Evolutionary conservation across 2,888 invertebrate genomes (phyloP), one percentile per base, ranked within the genome.

Genomic region (Rhingia rostrata): DNA sequence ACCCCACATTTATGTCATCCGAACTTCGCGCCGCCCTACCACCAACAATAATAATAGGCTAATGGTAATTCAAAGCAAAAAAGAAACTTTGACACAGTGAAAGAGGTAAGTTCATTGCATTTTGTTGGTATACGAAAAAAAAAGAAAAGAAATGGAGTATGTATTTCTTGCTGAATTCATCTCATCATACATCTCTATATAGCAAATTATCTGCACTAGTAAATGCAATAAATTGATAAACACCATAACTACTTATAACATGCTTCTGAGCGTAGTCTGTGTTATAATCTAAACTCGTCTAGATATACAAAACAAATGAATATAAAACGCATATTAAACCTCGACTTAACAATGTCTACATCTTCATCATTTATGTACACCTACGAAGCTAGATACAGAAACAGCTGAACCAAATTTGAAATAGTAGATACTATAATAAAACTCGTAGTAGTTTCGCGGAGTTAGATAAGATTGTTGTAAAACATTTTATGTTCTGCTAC

Each of bases 401-500:
- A 45, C 60, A 67, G 61, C 67, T 61, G 67, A 77, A 77, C 12
- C 51, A 37, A 61, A 60, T 69, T 77, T 51, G 39, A 12, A 45
- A 69, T 60, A 75, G 56, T 43, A 58, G 39, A 41, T 41, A 58
- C 33, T 66, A n/a, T 33, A 60, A 22, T 22, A 22, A 22, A 30
- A 10, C 41, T 39, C 43, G 60, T 47, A 53, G 67, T 67, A 67
- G 61, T 77, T 77, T 77, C 39, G 67, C 53, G 43, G 53, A 61
- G 61, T 53, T 35, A 77, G 77, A 77, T 77, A 77, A 75, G 75
- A 67, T 75, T 60, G 58, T 75, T 75, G 67, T 67, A 67, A 51
- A 69, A 39, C 45, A 61, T 67, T 77, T 77, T 69, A 69, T 77
- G 53, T 77, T 77, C 67, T 61, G 53, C 2, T 54, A 67, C 51